A percentile compares a stretch with the other conserved stretches of the same genome.
phyloP scores from a whole-genome alignment of 2,113 vertebrate species.

The Poeciliopsis prolifica region DNA sequence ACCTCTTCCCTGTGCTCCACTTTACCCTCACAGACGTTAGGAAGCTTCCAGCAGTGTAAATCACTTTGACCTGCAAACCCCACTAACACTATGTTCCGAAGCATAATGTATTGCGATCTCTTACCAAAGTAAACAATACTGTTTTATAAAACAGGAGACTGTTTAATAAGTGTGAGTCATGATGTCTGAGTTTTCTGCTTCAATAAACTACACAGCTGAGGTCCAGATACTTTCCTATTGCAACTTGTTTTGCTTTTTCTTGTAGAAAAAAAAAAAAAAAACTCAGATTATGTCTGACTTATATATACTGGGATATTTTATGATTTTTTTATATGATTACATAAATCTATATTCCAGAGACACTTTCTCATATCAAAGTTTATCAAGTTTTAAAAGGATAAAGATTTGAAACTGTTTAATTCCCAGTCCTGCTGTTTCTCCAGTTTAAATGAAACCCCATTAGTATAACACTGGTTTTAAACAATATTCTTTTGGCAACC shows the following conservation, averaged over 20 bases:
- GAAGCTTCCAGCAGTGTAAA: constrained; percentile 74
- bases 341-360: neutral
- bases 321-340: neutral
- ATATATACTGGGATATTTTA: neutral
- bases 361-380: neutral
- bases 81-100: constrained; percentile 64
- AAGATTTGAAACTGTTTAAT: neutral
- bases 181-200: constrained; percentile 58
- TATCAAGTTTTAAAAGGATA: neutral
- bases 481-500: too few species aligned
- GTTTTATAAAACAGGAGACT: constrained; percentile 63
- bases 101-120: constrained; percentile 65
- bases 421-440: neutral
- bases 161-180: constrained; percentile 65
- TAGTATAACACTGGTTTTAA: too few species aligned
- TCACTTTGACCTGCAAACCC: constrained; percentile 66
- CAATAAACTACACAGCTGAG: constrained; percentile 47
- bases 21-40: constrained; percentile 59
- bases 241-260: constrained; percentile 28
- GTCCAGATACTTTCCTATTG: constrained; percentile 32
- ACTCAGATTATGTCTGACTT: constrained; percentile 18
- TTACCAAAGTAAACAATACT: constrained; percentile 60
- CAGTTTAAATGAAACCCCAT: neutral
- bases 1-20: constrained; percentile 35
- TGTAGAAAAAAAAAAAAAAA: neutral